Base-by-base conservation (phyloP, 2,888 invertebrate species). In the Pterostichus madidus region DNA sequence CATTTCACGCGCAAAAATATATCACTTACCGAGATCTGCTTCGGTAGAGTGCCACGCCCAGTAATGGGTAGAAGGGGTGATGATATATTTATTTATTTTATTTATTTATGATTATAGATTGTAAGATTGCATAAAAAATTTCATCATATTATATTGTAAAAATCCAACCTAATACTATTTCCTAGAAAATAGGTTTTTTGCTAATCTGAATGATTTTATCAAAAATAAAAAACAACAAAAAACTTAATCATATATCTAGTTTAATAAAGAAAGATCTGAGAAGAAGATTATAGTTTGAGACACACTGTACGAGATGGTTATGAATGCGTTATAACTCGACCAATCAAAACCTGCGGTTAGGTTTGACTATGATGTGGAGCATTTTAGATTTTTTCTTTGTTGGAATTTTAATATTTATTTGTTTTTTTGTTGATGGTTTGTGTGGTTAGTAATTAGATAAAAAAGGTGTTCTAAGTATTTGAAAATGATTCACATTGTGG, bases 171-270 rank as follows among this genome's bases (percentile, higher is more conserved):
- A 56, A 56, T 13, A 15, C 5, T 13, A 15, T 5, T 56, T 56
- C 56, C 13, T 8, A 17, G 56, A 56, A 17, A 56, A 56, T 17
- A 17, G 56, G 10, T 6, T 39, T 39, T 5, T 1, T 56, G 5
- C 56, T 56, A 56, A 56, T 56, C 56, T 56, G 7, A 56, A 15
- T 17, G 11, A 56, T 56, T 56, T 56, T 56, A 15, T 56, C 56
- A 56, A 56, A 56, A 11, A 49, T 10, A n/a, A 56, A 56, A 56
- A 11, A 49, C 5, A n/a, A 49, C 5, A 49, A 49, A 49, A 49
- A 49, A 44, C 44, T 44, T 44, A 44, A 49, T 49, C 49, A 8
- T 39, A 49, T 49, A 44, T 44, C 44, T 44, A 49, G 11, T 49
- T 49, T 49, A 5, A 11, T 49, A 10, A 49, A 49, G 13, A 13